These are phyloP conservation scores for Chloromyia formosa DNA, from an alignment of 2,888 invertebrate species.

Conservation along the genomic window DNA sequence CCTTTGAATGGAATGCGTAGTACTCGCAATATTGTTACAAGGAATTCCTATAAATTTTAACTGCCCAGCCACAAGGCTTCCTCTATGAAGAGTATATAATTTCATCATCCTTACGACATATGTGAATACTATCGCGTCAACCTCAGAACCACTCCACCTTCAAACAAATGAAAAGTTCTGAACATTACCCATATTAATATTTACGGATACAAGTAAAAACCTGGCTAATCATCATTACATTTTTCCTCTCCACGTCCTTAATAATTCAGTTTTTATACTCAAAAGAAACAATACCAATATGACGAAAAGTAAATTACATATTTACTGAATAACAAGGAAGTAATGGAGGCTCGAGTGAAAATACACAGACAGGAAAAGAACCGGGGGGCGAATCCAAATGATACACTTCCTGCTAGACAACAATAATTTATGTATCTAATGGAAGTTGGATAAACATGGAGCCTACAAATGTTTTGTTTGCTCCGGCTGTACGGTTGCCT, in stretches of 20 bases:
- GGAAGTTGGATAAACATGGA: constrained; percentile 11
- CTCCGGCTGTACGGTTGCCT: neutral
- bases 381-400: constrained; percentile 16
- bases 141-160: too few species aligned
- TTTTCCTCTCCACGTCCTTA: too few species aligned
- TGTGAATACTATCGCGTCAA: too few species aligned
- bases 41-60: neutral
- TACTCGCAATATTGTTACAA: constrained; percentile 13
- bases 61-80: neutral
- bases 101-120: too few species aligned
- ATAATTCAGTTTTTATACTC: neutral
- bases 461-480: constrained; percentile 19
- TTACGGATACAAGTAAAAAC: too few species aligned
- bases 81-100: too few species aligned
- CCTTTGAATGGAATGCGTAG: neutral
- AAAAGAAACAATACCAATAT: neutral
- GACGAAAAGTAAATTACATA: neutral
- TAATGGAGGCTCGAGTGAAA: neutral
- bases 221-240: too few species aligned
- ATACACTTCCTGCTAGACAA: constrained; percentile 28
- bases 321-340: neutral
- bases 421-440: constrained; percentile 36
- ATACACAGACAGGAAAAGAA: neutral
- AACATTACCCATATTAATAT: too few species aligned
- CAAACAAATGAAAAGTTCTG: too few species aligned